Base-by-base conservation (phyloP, 1,140 invertebrate genomes). In the Lordiphosa mommai region DNA sequence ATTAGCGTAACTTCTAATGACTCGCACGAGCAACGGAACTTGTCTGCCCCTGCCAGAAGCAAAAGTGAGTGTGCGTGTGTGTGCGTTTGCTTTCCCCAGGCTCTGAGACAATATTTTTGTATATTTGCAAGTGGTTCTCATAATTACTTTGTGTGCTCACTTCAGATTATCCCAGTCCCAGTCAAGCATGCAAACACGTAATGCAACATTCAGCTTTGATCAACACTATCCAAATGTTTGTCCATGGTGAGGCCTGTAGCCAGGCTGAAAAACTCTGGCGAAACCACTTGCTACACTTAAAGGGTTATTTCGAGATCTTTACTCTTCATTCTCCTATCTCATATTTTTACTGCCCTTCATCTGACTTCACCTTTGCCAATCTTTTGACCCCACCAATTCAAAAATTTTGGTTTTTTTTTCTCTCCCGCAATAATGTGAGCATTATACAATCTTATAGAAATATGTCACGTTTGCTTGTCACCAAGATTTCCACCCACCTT, bases 1-100 rank as follows among this genome's bases (percentile, higher is more conserved):
- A 84, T 84, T 84, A 84, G 77, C 77, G 72, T 61, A 82, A 82
- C 77, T 82, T 72, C 68, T 84, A 84, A 84, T 82, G 72, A 82
- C 72, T 77, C 70, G 70, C 74, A 80, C 58, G 72, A 71, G 74
- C 46, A 61, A 70, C 56, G 56, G 53, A 53, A 64, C 61, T 65
- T 68, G 60, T 48, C 59, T 53, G 61, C 44, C 20, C 20, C 9
- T 23, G 23, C 17, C 5, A 20, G 8, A 37, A 12, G 14, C 12
- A 37, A 5, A 16, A 34, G 33, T 34, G 10, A 14, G 13, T 17
- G 36, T 16, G 12, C 16, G 13, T 8, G 12, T 6, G 16, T 10
- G 14, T 23, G 17, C 20, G 38, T 2, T 6, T 17, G 38, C 20
- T 17, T 27, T 43, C 20, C 27, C 6, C 27, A 43, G 6, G 20